Evolutionary conservation across 2,113 vertebrate species (phyloP), one percentile per base, ranked within the genome.

Genomic region (Elgaria multicarinata): DNA sequence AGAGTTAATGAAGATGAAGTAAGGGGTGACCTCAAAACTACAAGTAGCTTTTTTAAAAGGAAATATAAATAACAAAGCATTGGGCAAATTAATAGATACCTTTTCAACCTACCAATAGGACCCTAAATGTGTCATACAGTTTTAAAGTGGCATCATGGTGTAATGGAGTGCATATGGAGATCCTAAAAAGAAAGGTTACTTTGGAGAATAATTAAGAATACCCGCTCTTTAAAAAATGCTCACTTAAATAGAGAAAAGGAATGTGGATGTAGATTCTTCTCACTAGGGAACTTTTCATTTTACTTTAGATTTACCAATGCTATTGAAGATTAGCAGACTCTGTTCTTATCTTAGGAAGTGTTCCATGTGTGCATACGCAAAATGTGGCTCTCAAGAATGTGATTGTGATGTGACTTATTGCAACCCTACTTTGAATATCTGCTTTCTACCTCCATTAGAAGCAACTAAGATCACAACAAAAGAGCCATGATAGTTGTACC

Each of bases 171-270:
- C 89, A 92, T 95, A 96, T 94, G 90, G 93, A 78, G 86, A 93
- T 94, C 90, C 83, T 94, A 92, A 96, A 95, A 94, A 13, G 58
- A 91, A 93, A 94, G n/a, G 42, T 92, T 92, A 67, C 93, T 94
- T 50, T 87, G 39, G 90, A 91, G 92, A 90, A 93, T 91, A 93
- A 93, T 93, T 92, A 92, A 94, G 92, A 93, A 94, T 12, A 33
- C 26, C 1, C 0, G 8, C 20, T 92, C 87, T 69, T 87, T 90
- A 86, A 91, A 83, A 91, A 86, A 89, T 90, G 72, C 91, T 93
- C 80, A 86, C 92, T 95, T 93, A 91, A 95, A 72, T 87, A 83
- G 69, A 85, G 90, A 92, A 92, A 67, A 79, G 84, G 91, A 87
- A 93, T 89, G 92, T 93, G 18, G 36, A 88, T 93, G n/a, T n/a